Percentiles rank a stretch among this genome's conserved stretches.
Evolutionary conservation across 2,797 vertebrate genomes (phyloP).

Genomic region (Urocyon cinereoargenteus): DNA sequence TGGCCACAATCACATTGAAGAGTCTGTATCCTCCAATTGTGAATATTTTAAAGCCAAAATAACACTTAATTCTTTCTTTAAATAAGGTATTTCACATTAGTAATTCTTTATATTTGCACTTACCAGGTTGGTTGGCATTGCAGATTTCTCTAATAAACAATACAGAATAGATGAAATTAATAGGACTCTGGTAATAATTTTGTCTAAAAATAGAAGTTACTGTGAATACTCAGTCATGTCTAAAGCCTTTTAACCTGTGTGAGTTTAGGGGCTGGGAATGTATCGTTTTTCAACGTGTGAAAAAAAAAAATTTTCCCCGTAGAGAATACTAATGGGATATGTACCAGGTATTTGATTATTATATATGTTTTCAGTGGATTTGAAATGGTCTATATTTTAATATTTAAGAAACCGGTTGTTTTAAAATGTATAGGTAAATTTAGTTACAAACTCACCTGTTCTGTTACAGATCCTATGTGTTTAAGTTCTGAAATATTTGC

Average conservation of each 20-base stretch:
- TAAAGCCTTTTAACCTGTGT: background rate
- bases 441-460: background rate
- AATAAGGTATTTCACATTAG: constrained; percentile 40
- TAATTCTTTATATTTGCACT: constrained; percentile 34
- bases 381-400: background rate
- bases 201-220: background rate
- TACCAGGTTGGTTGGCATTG: constrained; percentile 26
- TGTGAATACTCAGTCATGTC: background rate
- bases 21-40: constrained; percentile 21
- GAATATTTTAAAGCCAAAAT: constrained; percentile 35
- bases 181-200: background rate
- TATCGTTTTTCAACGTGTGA: constrained; percentile 37
- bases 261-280: background rate
- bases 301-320: background rate
- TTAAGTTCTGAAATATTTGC: constrained; percentile 40
- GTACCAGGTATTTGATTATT: background rate
- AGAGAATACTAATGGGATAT: background rate
- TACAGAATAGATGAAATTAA: background rate
- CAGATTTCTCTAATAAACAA: background rate
- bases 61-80: constrained; percentile 24
- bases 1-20: background rate
- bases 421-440: constrained; percentile 22
- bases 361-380: background rate
- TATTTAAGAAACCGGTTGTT: constrained; percentile 49
- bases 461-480: background rate